phyloP scores from a whole-genome alignment of 2,888 invertebrate species.

The Linnaemya vulpina region DNA sequence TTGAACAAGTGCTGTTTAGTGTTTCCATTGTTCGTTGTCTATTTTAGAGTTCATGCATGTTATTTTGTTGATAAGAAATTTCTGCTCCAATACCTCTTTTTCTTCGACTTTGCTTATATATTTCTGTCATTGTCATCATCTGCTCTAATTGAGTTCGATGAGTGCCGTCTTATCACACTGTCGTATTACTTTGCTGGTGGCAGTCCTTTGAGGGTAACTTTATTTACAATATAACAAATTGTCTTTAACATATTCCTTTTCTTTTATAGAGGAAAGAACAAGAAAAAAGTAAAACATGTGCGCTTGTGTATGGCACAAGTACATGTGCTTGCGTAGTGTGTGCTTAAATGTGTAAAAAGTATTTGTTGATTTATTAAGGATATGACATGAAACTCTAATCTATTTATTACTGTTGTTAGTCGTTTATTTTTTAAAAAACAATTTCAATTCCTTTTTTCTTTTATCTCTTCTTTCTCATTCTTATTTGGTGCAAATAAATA shows the following conservation, averaged over 20 bases:
- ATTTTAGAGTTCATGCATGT: conserved; percentile 15
- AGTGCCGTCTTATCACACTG: not conserved
- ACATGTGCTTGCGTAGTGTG: not conserved
- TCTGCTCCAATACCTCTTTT: conserved; percentile 45
- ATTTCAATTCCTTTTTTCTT: conserved; percentile 5
- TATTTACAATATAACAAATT: conserved; percentile 66
- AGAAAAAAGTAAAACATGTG: too few species aligned
- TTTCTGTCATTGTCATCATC: conserved; percentile 45
- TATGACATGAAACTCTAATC: conserved; percentile 54
- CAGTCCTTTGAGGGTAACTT: conserved; percentile 38
- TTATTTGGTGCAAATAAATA: conserved; percentile 14
- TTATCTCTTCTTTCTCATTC: not conserved
- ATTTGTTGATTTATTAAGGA: conserved; percentile 53
- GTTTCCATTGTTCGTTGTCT: not conserved
- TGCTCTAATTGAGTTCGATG: conserved; percentile 64
- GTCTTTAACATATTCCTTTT: conserved; percentile 42
- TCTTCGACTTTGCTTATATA: not conserved
- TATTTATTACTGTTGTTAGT: conserved; percentile 44
- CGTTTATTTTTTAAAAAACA: not conserved
- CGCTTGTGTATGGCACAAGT: not conserved
- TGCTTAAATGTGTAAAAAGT: not conserved
- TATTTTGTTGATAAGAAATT: conserved; percentile 53
- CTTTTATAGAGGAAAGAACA: not conserved
- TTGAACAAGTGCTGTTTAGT: conserved; percentile 12
- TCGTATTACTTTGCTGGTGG: not conserved